A percentile compares a stretch with the other conserved stretches of the same genome.
Conservation (phyloP, 2,888 invertebrate genomes). For the Prosopocoilus inquinatus region DNA sequence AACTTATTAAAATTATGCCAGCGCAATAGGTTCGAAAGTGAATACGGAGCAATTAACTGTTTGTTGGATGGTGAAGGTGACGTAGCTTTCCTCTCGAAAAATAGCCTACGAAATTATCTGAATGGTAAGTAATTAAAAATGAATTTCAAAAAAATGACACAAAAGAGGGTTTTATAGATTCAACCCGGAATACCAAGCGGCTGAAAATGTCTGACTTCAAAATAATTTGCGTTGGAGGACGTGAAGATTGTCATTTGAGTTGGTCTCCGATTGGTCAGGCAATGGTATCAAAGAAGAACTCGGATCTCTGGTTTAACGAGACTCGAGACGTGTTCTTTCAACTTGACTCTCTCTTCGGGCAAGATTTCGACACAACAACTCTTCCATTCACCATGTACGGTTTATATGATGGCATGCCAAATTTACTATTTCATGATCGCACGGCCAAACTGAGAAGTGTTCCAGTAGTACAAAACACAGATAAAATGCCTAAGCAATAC, state of each 20-base stretch:
- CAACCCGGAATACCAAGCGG: background rate
- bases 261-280: conserved; percentile 70
- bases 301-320: conserved; percentile 62
- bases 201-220: conserved; percentile 50
- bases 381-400: conserved; percentile 71
- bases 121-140: background rate
- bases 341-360: conserved; percentile 71
- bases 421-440: conserved; percentile 66
- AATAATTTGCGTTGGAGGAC: conserved; percentile 58
- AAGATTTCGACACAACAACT: conserved; percentile 56
- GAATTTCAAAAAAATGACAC: background rate
- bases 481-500: conserved; percentile 39
- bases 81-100: conserved; percentile 68
- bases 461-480: conserved; percentile 39
- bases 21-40: conserved; percentile 53
- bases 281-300: conserved; percentile 59
- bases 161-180: conserved; percentile 6
- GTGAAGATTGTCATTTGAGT: conserved; percentile 57
- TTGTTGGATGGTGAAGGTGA: conserved; percentile 68
- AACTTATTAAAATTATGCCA: conserved; percentile 38
- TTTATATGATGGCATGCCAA: conserved; percentile 60
- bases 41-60: conserved; percentile 65
- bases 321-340: conserved; percentile 68
- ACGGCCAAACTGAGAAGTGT: conserved; percentile 46
- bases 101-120: conserved; percentile 20